phyloP scores from a whole-genome alignment of 2,888 invertebrate genomes.

The Drosophila merina region DNA sequence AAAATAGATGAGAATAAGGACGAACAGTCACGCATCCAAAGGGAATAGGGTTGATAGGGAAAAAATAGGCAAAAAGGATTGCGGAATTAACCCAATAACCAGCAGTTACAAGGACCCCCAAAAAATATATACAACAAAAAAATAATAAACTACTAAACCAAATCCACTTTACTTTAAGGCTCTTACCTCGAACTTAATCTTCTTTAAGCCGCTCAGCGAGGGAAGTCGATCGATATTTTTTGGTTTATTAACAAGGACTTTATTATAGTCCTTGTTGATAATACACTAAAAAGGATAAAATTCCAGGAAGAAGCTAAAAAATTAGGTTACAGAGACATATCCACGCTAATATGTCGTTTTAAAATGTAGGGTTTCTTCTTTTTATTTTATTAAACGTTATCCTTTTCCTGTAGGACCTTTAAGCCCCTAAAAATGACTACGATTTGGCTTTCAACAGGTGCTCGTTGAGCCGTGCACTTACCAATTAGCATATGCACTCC shows the following conservation, averaged over 20 bases:
- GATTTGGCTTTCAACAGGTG: conserved; percentile 37
- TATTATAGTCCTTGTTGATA: not conserved
- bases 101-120: conserved; percentile 9
- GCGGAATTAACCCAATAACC: conserved; percentile 35
- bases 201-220: not conserved
- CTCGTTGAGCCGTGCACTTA: conserved; percentile 38
- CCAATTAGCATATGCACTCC: conserved; percentile 48
- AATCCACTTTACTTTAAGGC: not conserved
- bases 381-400: not conserved
- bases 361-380: too few species aligned
- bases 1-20: conserved; percentile 32
- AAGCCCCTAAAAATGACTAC: not conserved
- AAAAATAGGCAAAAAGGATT: conserved; percentile 17
- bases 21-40: conserved; percentile 10
- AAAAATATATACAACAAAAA: not conserved
- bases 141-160: not conserved
- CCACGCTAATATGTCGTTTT: too few species aligned
- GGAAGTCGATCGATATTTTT: conserved; percentile 1
- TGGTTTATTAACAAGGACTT: not conserved
- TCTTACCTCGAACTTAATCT: not conserved
- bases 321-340: too few species aligned
- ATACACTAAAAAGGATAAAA: not conserved
- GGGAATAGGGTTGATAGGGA: not conserved
- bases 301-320: too few species aligned
- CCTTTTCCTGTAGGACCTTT: not conserved